Evolutionary conservation across 1,140 invertebrate species (phyloP).

Genomic region (Arctopsyche grandis): DNA sequence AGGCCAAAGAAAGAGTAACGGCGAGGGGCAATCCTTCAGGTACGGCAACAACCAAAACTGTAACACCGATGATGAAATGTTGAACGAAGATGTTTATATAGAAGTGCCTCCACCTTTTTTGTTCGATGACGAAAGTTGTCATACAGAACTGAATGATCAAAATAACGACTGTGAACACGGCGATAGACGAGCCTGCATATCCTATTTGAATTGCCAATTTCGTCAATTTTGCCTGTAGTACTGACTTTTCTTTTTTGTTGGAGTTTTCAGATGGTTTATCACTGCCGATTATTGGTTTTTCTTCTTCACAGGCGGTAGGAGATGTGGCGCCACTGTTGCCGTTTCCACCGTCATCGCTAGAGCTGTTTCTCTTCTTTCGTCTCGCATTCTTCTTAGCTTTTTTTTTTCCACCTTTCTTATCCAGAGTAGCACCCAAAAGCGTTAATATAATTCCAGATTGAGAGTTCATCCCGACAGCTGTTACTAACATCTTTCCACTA

Average conservation of each 20-base stretch:
- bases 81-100: constrained; percentile 81
- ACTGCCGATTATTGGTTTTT: constrained; percentile 40
- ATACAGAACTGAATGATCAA: constrained; percentile 84
- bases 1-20: constrained; percentile 87
- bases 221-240: constrained; percentile 88
- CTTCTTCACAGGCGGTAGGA: constrained; percentile 48
- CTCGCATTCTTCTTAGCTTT: constrained; percentile 39
- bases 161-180: constrained; percentile 86
- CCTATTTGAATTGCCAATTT: constrained; percentile 92
- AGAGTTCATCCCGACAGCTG: constrained; percentile 84
- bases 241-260: constrained; percentile 70
- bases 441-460: constrained; percentile 87
- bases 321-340: constrained; percentile 45
- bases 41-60: constrained; percentile 89
- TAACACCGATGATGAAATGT: constrained; percentile 91
- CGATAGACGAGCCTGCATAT: constrained; percentile 88
- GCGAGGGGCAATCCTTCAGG: constrained; percentile 90
- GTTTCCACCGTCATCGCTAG: constrained; percentile 45
- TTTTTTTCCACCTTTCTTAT: constrained; percentile 60
- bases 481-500: constrained; percentile 84
- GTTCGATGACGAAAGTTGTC: constrained; percentile 73
- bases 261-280: constrained; percentile 45
- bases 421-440: constrained; percentile 65
- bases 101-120: constrained; percentile 68
- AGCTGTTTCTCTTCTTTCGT: constrained; percentile 58